These are phyloP conservation scores for Thomomys bottae DNA, from an alignment of 2,113 vertebrate genomes.

Conservation along the genomic window DNA sequence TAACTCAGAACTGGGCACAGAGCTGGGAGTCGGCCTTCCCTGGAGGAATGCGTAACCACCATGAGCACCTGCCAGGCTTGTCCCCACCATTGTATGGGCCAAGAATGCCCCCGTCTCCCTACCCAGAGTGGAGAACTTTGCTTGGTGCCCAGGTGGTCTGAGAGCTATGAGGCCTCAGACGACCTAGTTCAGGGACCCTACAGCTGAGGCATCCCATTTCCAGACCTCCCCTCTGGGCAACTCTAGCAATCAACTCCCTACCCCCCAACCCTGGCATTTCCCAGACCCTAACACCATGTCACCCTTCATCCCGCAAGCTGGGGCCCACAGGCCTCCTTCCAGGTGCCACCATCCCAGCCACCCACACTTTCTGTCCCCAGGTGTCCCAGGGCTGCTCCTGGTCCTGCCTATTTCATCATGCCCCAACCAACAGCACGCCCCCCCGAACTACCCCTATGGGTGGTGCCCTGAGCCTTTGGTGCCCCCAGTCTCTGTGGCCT, in stretches of 20 bases:
- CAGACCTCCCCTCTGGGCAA: neutral
- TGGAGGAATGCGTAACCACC: accelerated
- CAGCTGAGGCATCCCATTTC: neutral
- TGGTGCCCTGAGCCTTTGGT: neutral
- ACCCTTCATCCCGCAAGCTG: neutral
- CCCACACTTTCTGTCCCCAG: neutral
- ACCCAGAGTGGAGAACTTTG: neutral
- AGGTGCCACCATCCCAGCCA: neutral
- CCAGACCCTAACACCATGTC: neutral
- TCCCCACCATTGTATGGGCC: neutral
- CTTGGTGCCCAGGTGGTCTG: neutral
- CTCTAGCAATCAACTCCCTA: neutral
- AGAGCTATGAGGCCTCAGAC: neutral
- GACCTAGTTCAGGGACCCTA: neutral
- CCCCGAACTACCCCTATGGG: neutral
- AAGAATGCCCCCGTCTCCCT: neutral
- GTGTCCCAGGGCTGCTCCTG: neutral
- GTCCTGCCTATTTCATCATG: neutral
- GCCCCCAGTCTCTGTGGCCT: neutral
- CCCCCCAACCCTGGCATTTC: neutral
- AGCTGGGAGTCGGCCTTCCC: too few relatives aligned
- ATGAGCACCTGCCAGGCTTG: neutral
- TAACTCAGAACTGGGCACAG: too few relatives aligned
- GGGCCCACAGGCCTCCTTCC: neutral
- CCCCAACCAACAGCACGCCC: neutral